These are phyloP conservation scores for Listronotus bonariensis DNA, from an alignment of 1,140 invertebrate species.

Conservation along the genomic window DNA sequence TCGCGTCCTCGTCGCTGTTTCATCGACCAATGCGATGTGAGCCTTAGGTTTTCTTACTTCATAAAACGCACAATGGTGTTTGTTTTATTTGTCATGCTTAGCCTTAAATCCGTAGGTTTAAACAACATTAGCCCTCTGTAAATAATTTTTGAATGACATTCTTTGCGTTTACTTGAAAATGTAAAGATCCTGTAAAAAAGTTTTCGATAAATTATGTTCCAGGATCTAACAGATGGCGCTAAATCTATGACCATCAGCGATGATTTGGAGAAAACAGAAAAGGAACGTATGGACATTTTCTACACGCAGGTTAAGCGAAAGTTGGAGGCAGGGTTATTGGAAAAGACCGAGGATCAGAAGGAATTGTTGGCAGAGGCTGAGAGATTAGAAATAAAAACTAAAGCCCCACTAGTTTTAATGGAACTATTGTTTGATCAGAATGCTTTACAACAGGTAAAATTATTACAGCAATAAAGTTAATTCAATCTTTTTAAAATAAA, in stretches of 20 bases:
- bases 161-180: too few relatives aligned
- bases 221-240: conserved; percentile 86
- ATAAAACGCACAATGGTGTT: too few relatives aligned
- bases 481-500: too few relatives aligned
- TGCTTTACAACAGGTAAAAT: conserved; percentile 73
- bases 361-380: conserved; percentile 94
- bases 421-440: conserved; percentile 90
- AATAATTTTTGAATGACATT: too few relatives aligned
- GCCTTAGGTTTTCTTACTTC: too few relatives aligned
- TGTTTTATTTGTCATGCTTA: too few relatives aligned
- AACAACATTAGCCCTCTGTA: too few relatives aligned
- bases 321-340: conserved; percentile 67
- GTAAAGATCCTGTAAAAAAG: neutral
- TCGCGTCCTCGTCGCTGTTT: too few relatives aligned
- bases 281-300: conserved; percentile 95
- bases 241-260: conserved; percentile 94
- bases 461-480: neutral
- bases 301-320: conserved; percentile 84
- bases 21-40: too few relatives aligned
- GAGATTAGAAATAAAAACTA: conserved; percentile 92
- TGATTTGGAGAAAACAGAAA: conserved; percentile 95
- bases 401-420: conserved; percentile 89
- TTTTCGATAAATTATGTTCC: neutral
- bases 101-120: too few relatives aligned
- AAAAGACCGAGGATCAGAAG: conserved; percentile 69